phyloP scores from a whole-genome alignment of 2,888 invertebrate genomes.

The Leptarthrus brevirostris region DNA sequence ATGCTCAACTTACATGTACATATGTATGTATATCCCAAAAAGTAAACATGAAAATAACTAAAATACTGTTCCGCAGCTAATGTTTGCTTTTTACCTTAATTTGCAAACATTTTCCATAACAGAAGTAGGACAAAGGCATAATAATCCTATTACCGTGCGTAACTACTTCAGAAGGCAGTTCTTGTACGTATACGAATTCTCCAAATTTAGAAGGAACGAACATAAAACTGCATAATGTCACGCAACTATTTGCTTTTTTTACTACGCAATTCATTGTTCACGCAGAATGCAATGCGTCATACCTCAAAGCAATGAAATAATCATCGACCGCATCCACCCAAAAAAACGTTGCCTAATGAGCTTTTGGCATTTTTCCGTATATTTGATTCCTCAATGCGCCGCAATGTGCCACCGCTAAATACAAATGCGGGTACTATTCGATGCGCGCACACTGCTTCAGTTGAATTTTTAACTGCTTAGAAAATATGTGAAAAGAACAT shows the following conservation, averaged over 20 bases:
- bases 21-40: too few relatives aligned
- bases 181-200: not conserved
- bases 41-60: too few relatives aligned
- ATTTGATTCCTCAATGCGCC: not conserved
- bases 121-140: too few relatives aligned
- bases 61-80: too few relatives aligned
- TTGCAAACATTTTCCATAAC: too few relatives aligned
- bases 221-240: slow-evolving; percentile 25
- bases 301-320: slow-evolving; percentile 23
- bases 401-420: not conserved
- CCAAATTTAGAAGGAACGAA: slow-evolving; percentile 12
- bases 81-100: too few relatives aligned
- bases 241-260: slow-evolving; percentile 12
- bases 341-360: slow-evolving; percentile 10
- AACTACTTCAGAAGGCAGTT: too few relatives aligned
- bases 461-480: not conserved
- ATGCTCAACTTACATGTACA: too few relatives aligned
- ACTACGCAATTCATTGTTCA: slow-evolving; percentile 24
- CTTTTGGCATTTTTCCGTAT: slow-evolving; percentile 26
- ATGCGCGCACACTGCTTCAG: slow-evolving; percentile 25
- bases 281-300: slow-evolving; percentile 33
- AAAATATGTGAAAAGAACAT: slow-evolving; percentile 2
- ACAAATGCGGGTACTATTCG: not conserved
- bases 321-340: slow-evolving; percentile 36
- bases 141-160: too few relatives aligned